Base-by-base conservation (phyloP, 2,113 vertebrate genomes). In the Gopherus evgoodei region DNA sequence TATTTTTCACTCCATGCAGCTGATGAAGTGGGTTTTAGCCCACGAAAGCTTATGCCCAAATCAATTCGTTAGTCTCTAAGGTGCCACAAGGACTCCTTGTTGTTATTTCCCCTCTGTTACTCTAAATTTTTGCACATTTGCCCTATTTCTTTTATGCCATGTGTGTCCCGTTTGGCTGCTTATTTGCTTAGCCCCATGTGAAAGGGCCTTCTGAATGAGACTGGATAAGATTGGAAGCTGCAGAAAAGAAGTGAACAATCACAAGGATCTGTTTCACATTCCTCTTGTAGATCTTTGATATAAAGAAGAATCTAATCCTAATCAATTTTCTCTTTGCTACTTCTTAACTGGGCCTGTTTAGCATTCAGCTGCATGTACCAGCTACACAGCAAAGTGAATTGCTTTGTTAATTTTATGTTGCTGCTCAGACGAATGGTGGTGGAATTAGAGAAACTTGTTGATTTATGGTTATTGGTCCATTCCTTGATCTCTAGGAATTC, bases 101-200 rank as follows among this genome's bases (percentile, higher is more conserved):
- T 16, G 50, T 11, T 56, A 1, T 75, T 49, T 78, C 49, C 65
- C 3, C 19, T 91, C 8, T 0, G 0, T 24, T 78, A 14, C 25
- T 57, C 16, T 1, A 6, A 1, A 27, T 17, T 57, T 57, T n/a
- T 49, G 11, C 53, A 85, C 6, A 8, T 86, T 2, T 3, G 2
- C 2, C 83, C 0, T 4, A 52, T 84, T 81, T 84, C 0, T 31
- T 35, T 88, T 8, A 14, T 80, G 7, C 75, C 10, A 1, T 9
- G 84, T 72, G n/a, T 81, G 81, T 35, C 17, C 82, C 5, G 17
- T 82, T 86, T 22, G 0, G n/a, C 31, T 44, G 13, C 4, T 72
- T 80, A 59, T 8, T 3, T 17, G 8, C 6, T 38, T 17, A 49
- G 56, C 19, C 59, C 47, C 29, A 0, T 27, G 29, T 84, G 49